Evolutionary conservation across 2,888 invertebrate genomes (phyloP).

Genomic region (Thereva nobilitata): DNA sequence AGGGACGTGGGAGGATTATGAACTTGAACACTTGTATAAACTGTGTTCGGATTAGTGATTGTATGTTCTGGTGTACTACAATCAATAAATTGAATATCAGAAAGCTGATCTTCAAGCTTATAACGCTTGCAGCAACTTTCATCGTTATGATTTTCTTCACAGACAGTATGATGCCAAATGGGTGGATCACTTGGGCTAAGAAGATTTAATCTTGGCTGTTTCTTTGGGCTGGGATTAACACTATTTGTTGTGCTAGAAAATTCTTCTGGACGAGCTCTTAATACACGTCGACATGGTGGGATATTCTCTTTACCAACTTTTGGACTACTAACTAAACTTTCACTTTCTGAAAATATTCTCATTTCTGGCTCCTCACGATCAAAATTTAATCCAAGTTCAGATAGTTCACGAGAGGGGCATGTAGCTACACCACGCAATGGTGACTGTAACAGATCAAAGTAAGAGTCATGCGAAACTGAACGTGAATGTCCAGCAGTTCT

Average conservation of each 20-base stretch:
- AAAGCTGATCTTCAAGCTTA: slow-evolving; percentile 76
- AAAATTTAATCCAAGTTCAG: slow-evolving; percentile 82
- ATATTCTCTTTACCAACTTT: slow-evolving; percentile 60
- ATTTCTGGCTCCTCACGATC: slow-evolving; percentile 84
- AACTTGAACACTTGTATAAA: slow-evolving; percentile 56
- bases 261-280: slow-evolving; percentile 63
- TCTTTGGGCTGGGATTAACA: slow-evolving; percentile 66
- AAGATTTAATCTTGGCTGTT: slow-evolving; percentile 62
- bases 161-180: slow-evolving; percentile 33
- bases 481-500: slow-evolving; percentile 60
- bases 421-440: slow-evolving; percentile 54
- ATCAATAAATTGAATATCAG: slow-evolving; percentile 80
- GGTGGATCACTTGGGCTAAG: slow-evolving; percentile 50
- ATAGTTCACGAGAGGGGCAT: slow-evolving; percentile 67
- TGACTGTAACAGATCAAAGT: slow-evolving; percentile 71
- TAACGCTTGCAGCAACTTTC: slow-evolving; percentile 66
- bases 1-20: slow-evolving; percentile 54
- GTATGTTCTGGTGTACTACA: slow-evolving; percentile 73
- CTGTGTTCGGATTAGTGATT: slow-evolving; percentile 49
- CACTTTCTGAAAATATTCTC: slow-evolving; percentile 88
- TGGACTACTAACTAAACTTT: slow-evolving; percentile 67
- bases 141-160: slow-evolving; percentile 49
- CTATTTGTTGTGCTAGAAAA: slow-evolving; percentile 62
- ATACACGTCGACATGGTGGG: slow-evolving; percentile 59
- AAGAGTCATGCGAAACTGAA: slow-evolving; percentile 91